A percentile compares a stretch with the other conserved stretches of the same genome.
These are phyloP conservation scores for Clarias macrocephalus DNA, from an alignment of 2,113 vertebrate genomes.

Conservation along the genomic window DNA sequence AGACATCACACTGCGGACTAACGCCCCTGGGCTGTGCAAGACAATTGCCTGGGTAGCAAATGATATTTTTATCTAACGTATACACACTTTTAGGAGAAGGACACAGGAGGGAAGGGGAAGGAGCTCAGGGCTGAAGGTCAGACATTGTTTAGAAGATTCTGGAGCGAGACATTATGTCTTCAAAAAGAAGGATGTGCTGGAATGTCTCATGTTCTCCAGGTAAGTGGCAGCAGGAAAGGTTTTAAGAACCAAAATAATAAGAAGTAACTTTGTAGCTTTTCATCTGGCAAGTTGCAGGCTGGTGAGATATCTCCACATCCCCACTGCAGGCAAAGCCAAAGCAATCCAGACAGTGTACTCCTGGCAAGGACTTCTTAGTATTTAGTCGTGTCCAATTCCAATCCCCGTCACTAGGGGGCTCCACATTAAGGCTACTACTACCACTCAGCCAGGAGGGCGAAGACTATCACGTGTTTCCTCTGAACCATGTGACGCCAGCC, in stretches of 20 bases:
- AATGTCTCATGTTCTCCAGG: too few species aligned
- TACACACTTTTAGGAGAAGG: neutral
- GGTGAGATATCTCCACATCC: too few species aligned
- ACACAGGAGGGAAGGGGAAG: neutral
- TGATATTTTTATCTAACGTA: neutral
- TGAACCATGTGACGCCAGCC: too few species aligned
- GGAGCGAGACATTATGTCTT: neutral
- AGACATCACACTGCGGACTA: neutral
- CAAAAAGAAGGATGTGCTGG: neutral
- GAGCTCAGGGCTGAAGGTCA: neutral
- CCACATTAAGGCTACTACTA: too few species aligned
- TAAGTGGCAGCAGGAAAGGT: too few species aligned
- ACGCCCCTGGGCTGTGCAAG: neutral
- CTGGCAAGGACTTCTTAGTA: neutral
- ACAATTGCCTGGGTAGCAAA: neutral
- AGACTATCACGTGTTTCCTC: too few species aligned
- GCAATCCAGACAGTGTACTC: too few species aligned
- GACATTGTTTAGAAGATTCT: neutral
- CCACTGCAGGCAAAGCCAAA: neutral
- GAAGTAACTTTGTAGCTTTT: too few species aligned
- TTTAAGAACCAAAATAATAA: neutral
- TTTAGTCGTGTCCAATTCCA: too few species aligned
- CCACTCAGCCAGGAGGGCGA: too few species aligned
- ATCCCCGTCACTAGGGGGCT: too few species aligned
- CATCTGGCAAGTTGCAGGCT: too few species aligned